Evolutionary conservation across 2,113 vertebrate genomes (phyloP).

Genomic region (Holacanthus passer): DNA sequence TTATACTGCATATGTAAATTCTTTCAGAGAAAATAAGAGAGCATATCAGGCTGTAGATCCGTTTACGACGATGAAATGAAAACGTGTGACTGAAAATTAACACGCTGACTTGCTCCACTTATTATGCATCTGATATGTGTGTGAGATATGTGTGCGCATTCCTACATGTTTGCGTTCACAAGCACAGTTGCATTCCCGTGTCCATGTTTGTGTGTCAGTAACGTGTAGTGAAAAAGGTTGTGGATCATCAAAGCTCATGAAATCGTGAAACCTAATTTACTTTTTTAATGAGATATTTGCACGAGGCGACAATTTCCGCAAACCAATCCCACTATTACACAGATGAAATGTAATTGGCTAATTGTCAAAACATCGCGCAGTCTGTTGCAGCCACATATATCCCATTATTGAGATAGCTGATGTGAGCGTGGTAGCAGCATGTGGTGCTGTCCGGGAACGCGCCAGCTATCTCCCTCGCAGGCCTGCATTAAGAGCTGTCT

Average conservation of each 20-base stretch:
- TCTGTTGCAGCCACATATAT: slow-evolving; percentile 55
- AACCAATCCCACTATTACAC: slow-evolving; percentile 62
- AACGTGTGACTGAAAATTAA: slow-evolving; percentile 34
- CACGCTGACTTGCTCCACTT: neutral
- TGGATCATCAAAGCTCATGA: slow-evolving; percentile 58
- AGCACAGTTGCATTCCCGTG: neutral
- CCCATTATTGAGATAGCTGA: slow-evolving; percentile 70
- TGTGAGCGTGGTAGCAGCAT: slow-evolving; percentile 55
- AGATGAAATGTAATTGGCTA: slow-evolving; percentile 75
- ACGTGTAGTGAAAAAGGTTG: slow-evolving; percentile 43
- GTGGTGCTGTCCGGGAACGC: slow-evolving; percentile 47
- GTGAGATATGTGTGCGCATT: slow-evolving; percentile 1
- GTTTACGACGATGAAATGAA: slow-evolving; percentile 48
- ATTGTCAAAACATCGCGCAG: slow-evolving; percentile 68
- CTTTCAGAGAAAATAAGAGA: slow-evolving; percentile 23
- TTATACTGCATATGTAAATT: slow-evolving; percentile 14
- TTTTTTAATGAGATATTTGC: slow-evolving; percentile 79
- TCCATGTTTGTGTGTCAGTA: slow-evolving; percentile 11
- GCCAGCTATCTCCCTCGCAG: slow-evolving; percentile 63
- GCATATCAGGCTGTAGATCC: slow-evolving; percentile 7
- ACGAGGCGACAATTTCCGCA: slow-evolving; percentile 53
- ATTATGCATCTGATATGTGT: slow-evolving; percentile 47
- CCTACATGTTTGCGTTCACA: slow-evolving; percentile 21
- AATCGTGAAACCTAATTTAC: slow-evolving; percentile 75
- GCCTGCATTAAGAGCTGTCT: slow-evolving; percentile 75